Evolutionary conservation across 2,888 invertebrate genomes (phyloP).

Genomic region (Zhuqinia jingwanae): DNA sequence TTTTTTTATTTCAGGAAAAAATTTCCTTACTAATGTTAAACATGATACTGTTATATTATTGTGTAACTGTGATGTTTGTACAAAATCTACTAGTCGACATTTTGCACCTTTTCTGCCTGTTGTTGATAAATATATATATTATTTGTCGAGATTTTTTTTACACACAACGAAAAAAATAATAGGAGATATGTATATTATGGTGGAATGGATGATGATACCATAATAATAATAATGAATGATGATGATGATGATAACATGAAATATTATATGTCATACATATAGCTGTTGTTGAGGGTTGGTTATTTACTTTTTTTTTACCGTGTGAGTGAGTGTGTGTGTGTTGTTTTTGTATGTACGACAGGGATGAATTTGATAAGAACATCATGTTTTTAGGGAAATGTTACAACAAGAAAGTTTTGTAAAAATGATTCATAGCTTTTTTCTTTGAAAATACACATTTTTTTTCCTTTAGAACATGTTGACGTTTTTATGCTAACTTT

Average conservation of each 20-base stretch:
- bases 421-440: conserved; percentile 69
- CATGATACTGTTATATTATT: conserved; percentile 46
- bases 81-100: conserved; percentile 76
- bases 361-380: conserved; percentile 43
- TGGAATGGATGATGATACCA: conserved; percentile 52
- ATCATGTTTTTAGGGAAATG: conserved; percentile 55
- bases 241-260: conserved; percentile 33
- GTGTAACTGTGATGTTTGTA: conserved; percentile 60
- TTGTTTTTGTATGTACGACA: conserved; percentile 17
- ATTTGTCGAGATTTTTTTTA: conserved; percentile 15
- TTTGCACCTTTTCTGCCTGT: conserved; percentile 79
- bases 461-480: conserved; percentile 55
- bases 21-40: not conserved
- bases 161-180: conserved; percentile 25
- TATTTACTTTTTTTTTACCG: not conserved
- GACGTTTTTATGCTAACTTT: conserved; percentile 69
- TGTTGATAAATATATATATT: conserved; percentile 57
- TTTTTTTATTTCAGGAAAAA: conserved; percentile 20
- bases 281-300: not conserved
- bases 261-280: not conserved
- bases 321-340: not conserved
- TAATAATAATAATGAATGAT: conserved; percentile 25
- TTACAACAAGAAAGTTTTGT: conserved; percentile 17
- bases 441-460: conserved; percentile 53
- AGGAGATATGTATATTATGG: conserved; percentile 25